phyloP scores from a whole-genome alignment of 2,113 vertebrate genomes.

The Onychostruthus taczanowskii region DNA sequence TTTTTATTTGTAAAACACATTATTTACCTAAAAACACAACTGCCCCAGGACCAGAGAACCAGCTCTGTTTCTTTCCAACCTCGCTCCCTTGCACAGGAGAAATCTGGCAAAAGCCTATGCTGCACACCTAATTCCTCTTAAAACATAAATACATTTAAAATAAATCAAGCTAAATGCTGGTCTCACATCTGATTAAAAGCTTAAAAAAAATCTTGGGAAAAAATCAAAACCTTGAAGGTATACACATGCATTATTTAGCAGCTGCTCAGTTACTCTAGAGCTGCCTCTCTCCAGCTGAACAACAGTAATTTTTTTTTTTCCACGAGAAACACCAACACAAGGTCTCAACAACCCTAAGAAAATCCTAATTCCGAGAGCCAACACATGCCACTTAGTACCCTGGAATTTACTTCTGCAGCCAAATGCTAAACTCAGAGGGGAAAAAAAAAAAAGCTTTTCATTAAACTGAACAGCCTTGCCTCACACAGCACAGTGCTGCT shows the following conservation, averaged over 20 bases:
- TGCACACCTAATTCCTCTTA: neutral
- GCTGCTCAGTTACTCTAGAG: neutral
- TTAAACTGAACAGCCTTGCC: neutral
- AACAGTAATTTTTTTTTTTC: neutral
- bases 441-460: neutral
- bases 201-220: neutral
- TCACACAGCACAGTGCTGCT: neutral
- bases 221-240: neutral
- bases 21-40: neutral
- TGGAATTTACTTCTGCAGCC: neutral
- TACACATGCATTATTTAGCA: neutral
- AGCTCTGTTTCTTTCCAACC: neutral
- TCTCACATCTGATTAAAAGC: neutral
- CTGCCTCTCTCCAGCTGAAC: neutral
- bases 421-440: fast-evolving
- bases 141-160: neutral
- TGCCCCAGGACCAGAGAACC: neutral
- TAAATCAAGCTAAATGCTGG: neutral
- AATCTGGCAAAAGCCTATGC: neutral
- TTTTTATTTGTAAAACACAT: neutral
- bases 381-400: neutral
- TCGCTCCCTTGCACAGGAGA: neutral
- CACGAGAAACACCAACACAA: neutral
- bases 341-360: neutral
- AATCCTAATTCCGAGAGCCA: neutral